A percentile compares a stretch with the other conserved stretches of the same genome.
These are phyloP conservation scores for Epinotia nisella DNA, from an alignment of 2,888 invertebrate species.

Conservation along the genomic window DNA sequence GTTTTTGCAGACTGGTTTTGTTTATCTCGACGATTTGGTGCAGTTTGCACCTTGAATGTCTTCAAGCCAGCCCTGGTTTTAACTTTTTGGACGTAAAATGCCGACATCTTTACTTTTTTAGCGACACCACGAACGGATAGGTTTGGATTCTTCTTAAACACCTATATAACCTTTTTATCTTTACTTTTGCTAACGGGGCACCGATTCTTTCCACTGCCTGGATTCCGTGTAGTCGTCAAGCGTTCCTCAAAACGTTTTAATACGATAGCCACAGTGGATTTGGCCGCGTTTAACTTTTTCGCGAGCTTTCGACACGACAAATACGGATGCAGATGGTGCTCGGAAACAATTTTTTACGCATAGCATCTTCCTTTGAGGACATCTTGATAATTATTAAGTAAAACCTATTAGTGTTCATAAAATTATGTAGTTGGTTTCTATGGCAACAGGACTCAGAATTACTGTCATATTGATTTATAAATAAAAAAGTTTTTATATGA, in stretches of 20 bases:
- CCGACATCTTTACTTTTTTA: not conserved
- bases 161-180: too few species aligned
- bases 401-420: not conserved
- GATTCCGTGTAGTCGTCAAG: too few species aligned
- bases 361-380: not conserved
- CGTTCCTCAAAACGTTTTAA: not conserved
- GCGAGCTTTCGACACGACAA: too few species aligned
- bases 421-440: not conserved
- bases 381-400: not conserved
- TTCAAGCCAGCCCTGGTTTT: constrained; percentile 1
- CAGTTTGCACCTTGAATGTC: not conserved
- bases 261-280: too few species aligned
- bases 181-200: too few species aligned
- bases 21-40: constrained; percentile 10
- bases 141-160: too few species aligned
- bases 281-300: too few species aligned
- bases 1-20: constrained; percentile 5
- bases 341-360: too few species aligned
- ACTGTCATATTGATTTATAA: not conserved
- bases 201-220: too few species aligned
- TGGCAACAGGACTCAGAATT: not conserved
- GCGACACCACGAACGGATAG: too few species aligned
- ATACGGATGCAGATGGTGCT: too few species aligned
- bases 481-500: not conserved
- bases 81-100: not conserved